phyloP scores from a whole-genome alignment of 1,140 invertebrate species.

The Drosophila rhopaloa region DNA sequence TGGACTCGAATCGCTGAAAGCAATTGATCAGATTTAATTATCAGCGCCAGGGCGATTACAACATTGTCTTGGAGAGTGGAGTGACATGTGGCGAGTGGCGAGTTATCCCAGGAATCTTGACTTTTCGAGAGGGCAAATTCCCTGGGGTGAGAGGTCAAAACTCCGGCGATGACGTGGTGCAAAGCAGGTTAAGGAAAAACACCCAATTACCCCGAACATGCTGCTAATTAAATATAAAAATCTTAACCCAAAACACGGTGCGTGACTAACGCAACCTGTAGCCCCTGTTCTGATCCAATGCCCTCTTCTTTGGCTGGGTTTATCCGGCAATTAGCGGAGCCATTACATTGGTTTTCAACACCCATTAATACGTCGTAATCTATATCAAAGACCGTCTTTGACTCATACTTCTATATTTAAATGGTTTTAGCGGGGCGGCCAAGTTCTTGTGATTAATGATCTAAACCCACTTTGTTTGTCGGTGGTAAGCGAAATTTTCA shows the following conservation, averaged over 20 bases:
- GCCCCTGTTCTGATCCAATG: constrained; percentile 23
- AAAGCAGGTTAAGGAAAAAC: constrained; percentile 48
- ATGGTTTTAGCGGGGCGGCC: background rate
- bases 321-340: constrained; percentile 41
- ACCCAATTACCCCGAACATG: constrained; percentile 44
- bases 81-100: constrained; percentile 19
- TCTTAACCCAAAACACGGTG: constrained; percentile 35
- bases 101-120: constrained; percentile 28
- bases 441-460: constrained; percentile 53
- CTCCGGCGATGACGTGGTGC: constrained; percentile 39
- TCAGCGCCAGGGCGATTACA: constrained; percentile 23
- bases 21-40: constrained; percentile 73
- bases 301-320: constrained; percentile 32
- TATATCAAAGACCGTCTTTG: constrained; percentile 33
- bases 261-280: constrained; percentile 28
- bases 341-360: constrained; percentile 44
- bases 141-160: constrained; percentile 33
- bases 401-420: constrained; percentile 30
- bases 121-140: constrained; percentile 22
- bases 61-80: constrained; percentile 29
- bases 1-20: constrained; percentile 48
- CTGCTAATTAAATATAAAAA: constrained; percentile 47
- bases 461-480: constrained; percentile 18
- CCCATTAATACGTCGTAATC: constrained; percentile 29
- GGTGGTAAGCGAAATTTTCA: constrained; percentile 42